Evolutionary conservation across 2,113 vertebrate species (phyloP).

Genomic region (Fukomys damarensis): DNA sequence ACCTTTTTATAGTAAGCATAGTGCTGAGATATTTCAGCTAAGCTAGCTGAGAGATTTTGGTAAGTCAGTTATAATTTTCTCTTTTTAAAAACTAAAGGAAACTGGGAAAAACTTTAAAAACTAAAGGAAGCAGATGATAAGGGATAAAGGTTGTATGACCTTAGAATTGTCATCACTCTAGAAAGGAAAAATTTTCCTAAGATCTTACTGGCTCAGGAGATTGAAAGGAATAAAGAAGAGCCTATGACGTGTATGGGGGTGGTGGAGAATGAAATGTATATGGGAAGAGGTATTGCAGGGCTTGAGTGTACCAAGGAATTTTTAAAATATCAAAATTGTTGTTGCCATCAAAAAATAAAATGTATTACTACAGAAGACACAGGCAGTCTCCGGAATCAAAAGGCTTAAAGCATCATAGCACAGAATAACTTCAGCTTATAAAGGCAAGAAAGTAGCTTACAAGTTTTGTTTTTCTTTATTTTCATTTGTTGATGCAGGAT

Average conservation of each 20-base stretch:
- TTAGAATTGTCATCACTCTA: background rate
- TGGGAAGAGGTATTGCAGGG: background rate
- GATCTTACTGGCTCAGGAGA: background rate
- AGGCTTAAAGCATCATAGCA: background rate
- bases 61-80: slow-evolving; percentile 35
- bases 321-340: background rate
- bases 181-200: slow-evolving; percentile 4
- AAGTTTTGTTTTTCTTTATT: background rate
- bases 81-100: slow-evolving; percentile 36
- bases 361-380: slow-evolving; percentile 17
- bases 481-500: background rate
- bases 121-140: slow-evolving; percentile 40
- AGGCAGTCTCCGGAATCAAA: slow-evolving; percentile 20
- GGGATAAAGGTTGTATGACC: background rate
- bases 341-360: slow-evolving; percentile 5
- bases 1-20: background rate
- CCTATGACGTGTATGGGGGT: too few relatives aligned
- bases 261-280: background rate
- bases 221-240: background rate
- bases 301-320: background rate
- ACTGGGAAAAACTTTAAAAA: too few relatives aligned
- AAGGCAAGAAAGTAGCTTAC: background rate
- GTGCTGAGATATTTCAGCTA: background rate
- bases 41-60: slow-evolving; percentile 34
- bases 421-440: background rate